Evolutionary conservation across 2,797 vertebrate species (phyloP), one percentile per base, ranked within the genome.

Genomic region (Staurois parvus): DNA sequence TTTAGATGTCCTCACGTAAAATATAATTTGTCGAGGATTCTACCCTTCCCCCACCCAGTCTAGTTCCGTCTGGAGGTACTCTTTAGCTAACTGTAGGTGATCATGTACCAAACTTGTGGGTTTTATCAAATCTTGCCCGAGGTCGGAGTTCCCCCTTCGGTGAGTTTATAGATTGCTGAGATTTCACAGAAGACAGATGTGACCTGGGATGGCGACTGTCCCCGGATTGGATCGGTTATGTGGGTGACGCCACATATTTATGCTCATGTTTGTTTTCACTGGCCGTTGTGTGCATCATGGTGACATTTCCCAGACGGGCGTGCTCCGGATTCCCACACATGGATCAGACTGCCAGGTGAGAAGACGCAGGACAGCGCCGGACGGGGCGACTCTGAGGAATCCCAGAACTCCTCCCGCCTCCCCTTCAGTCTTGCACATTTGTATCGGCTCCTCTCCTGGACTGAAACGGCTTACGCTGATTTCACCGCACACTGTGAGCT

Each of bases 281-380:
- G 21, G 32, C 69, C 29, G 34, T 34, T 40, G 29, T 83, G 62
- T 32, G 73, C 32, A 28, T 24, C 62, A n/a, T 19, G 26, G 26
- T 56, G 72, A 84, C 48, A 78, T 72, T 84, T 69, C 83, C 75
- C 83, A 78, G 83, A 72, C 76, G 40, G 30, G 21, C 64, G 30
- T 13, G 37, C 30, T 8, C 42, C 28, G 29, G 29, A 26, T 28
- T 72, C 66, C 40, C 75, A 72, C 67, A 78, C 67, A 80, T 59
- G 78, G 68, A 76, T 26, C 75, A 32, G 34, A 28, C 28, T 7
- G n/a, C 75, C 67, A 84, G 82, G 75, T 84, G 82, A 84, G 75
- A 32, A 64, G 62, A 76, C 5, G 42, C 40, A 52, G 29, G 9
- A 24, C 59, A 24, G 21, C 59, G 11, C 59, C 9, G 59, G 59